Evolutionary conservation across 1,140 invertebrate genomes (phyloP), one percentile per base, ranked within the genome.

Genomic region (Drosophila sproati): DNA sequence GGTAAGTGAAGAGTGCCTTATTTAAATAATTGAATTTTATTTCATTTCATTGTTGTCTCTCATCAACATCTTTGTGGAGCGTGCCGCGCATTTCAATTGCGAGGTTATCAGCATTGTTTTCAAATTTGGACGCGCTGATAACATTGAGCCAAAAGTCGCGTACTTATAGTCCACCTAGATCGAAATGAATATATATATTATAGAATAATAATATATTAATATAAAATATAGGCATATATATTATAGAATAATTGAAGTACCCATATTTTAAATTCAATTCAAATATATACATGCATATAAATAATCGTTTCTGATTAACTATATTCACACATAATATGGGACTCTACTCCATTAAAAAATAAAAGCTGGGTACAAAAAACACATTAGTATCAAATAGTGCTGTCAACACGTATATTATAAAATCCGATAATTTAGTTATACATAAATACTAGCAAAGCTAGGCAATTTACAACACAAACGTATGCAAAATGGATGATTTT

Each of bases 1-100:
- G 95, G 97, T 98, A 93, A 96, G 95, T 94, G 3, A 29, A 47
- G 28, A 41, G 28, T 78, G 45, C 41, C 71, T 28, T 35, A 29
- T 45, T 20, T 8, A n/a, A 37, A 29, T 37, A 6, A 37, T 35
- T 29, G n/a, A 4, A 20, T 52, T 39, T n/a, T 4, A 50, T 50
- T n/a, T 54, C 3, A 20, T 4, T 43, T 54, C 35, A 48, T 54
- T 57, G 6, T 47, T 55, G 51, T 20, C 20, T 20, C 20, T 20
- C 20, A 43, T 41, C 10, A 43, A 10, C 85, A 89, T 80, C 78
- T 75, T 59, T 4, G 7, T 41, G 68, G 48, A 85, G 85, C 75
- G 80, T 88, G 85, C 67, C 77, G 12, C 2, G 57, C 66, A 50
- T 76, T 55, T 61, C 5, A 80, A 73, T 61, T 8, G 45, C 59